Base-by-base conservation (phyloP, 2,797 vertebrate species). In the Threskiornis aethiopicus region DNA sequence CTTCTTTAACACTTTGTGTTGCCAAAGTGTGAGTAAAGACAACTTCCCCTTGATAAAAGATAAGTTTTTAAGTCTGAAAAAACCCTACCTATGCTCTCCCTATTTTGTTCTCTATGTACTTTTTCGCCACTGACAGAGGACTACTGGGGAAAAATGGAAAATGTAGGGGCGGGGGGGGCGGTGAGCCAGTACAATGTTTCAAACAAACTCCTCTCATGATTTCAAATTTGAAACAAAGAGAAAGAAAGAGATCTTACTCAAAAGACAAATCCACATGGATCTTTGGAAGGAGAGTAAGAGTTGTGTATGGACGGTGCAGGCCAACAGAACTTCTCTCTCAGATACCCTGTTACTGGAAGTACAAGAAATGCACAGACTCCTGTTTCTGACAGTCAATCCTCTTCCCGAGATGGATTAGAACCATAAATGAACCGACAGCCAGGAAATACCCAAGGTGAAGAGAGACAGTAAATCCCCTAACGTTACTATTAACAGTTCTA, bases 361-460 rank as follows among this genome's bases (percentile, higher is more conserved):
- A 44, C 9, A 42, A 44, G 65, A 79, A 90, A 84, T 0, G 1
- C 41, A 66, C 0, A 84, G 55, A 73, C 64, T 94, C 84, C 62
- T 16, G 33, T 75, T 90, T 82, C 84, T 94, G 84, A 29, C 86
- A 87, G 80, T 3, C 96, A 95, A 97, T 94, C 94, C 94, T 95
- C 92, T 93, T 92, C 57, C 75, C 86, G 67, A 95, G 94, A 97
- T 71, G 95, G 95, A 97, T 95, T 85, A 94, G 92, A 92, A 3
- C 86, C 84, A 70, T 71, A 95, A 97, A 95, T 37, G 88, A 93
- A 90, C 78, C 16, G 59, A 94, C 94, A 96, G 92, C 88, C 71
- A 96, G 95, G 93, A 96, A 96, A 96, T 89, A 85, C 90, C 93
- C 95, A 54, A 90, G 92, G 96, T 94, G 92, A 96, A 67, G 88